Base-by-base conservation (phyloP, 1,140 invertebrate species). In the Drosophila nigromelanica region DNA sequence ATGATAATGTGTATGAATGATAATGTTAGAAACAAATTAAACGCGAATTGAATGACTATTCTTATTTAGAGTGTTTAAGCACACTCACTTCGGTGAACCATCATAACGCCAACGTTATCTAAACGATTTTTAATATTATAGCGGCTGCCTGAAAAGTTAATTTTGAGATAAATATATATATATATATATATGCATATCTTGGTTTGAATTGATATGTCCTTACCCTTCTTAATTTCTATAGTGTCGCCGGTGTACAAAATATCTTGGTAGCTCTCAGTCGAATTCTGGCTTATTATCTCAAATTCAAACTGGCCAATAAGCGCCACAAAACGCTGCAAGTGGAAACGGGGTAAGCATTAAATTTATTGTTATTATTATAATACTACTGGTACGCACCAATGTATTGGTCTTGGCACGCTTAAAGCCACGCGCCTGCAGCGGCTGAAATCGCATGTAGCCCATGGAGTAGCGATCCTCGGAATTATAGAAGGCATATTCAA, bases 401-500 rank as follows among this genome's bases (percentile, higher is more conserved):
- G 39, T 62, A 24, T 66, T 66, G 7, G 43, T 64, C 40, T 75
- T 74, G 5, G 56, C 56, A 1, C 64, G 64, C 24, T 77, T 77
- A 1, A 35, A 39, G 2, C 56, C 54, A 8, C 73, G 73, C 47
- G 45, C 39, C 39, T 71, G 67, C 15, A 64, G 14, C 1, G 86
- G 85, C 45, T 81, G 54, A 5, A 89, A 83, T 14, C 86, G 80
- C 54, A 89, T 78, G 43, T 89, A 89, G 0, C 86, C 86, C 30
- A 89, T 24, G 6, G 33, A 43, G 4, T 68, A 67, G 5, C 27
- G 72, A 2, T 81, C 67, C 10, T 66, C 58, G 0, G 85, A 85
- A 5, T 68, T 47, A 18, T 89, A 89, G 5, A 89, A 89, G 3
- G 80, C 85, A 60, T 89, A 89, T 1, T 89, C 86, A 12, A 89